These are phyloP conservation scores for Coptodon bakossiorum DNA, from an alignment of 2,113 vertebrate genomes.

Conservation along the genomic window DNA sequence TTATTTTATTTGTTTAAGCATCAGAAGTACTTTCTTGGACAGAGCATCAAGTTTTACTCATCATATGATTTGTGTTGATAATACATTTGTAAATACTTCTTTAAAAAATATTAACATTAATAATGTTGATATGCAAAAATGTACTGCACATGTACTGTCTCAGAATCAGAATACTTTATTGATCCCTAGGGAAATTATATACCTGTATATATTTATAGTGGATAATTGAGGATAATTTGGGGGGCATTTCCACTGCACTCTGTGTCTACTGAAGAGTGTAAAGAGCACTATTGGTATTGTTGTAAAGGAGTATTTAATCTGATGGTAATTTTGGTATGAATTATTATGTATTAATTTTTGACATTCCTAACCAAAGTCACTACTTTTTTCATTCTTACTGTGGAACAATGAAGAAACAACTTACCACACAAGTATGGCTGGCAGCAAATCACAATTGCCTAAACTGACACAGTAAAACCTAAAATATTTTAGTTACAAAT, in stretches of 20 bases:
- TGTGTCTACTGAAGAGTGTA: neutral
- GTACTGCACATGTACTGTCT: neutral
- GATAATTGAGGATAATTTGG: neutral
- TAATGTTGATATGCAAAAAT: neutral
- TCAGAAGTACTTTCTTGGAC: neutral
- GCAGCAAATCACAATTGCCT: neutral
- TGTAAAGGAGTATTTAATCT: neutral
- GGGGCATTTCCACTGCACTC: neutral
- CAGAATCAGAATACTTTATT: neutral
- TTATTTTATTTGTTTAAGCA: neutral
- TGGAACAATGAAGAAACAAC: neutral
- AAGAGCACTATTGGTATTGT: neutral
- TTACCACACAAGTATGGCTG: neutral
- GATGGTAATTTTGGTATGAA: neutral
- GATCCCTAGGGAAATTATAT: neutral
- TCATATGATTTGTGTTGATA: neutral
- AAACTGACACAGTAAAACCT: neutral
- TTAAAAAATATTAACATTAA: neutral
- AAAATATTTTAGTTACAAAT: neutral
- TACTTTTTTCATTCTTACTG: neutral
- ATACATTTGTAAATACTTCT: neutral
- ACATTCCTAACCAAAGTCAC: neutral
- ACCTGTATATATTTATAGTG: neutral
- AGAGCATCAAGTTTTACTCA: neutral
- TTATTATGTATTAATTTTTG: neutral